phyloP scores from a whole-genome alignment of 2,797 vertebrate species.

The Rhinogobio ventralis region DNA sequence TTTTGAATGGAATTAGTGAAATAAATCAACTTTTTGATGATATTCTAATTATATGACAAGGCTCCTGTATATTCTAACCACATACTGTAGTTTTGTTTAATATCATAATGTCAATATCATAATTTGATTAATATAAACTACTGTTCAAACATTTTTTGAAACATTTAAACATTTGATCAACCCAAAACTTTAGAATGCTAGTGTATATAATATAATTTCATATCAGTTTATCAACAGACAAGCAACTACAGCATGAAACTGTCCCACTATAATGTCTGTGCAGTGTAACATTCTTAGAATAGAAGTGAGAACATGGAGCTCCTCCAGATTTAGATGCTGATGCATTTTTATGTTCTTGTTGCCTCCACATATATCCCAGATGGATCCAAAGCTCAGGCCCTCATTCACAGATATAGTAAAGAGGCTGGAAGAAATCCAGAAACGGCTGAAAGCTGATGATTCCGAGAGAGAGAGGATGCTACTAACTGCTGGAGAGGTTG shows the following conservation, averaged over 20 bases:
- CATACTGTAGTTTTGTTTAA: not conserved
- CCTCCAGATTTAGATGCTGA: constrained; percentile 7
- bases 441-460: constrained; percentile 83
- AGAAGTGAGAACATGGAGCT: not conserved
- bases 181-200: not conserved
- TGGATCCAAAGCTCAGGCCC: constrained; percentile 95
- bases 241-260: not conserved
- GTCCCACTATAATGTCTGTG: not conserved
- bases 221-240: not conserved
- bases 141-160: not conserved
- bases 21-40: too few relatives aligned
- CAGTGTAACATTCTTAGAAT: constrained; percentile 24
- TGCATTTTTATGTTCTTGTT: constrained; percentile 58
- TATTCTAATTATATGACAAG: too few relatives aligned
- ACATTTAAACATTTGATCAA: not conserved
- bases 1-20: too few relatives aligned
- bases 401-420: constrained; percentile 89
- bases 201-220: not conserved
- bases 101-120: too few relatives aligned
- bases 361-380: constrained; percentile 73
- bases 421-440: constrained; percentile 85
- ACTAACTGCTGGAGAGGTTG: constrained; percentile 74
- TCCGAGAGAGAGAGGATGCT: constrained; percentile 79
- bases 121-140: not conserved
- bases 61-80: not conserved